Evolutionary conservation across 1,140 invertebrate genomes (phyloP).

Genomic region (Ooceraea biroi): DNA sequence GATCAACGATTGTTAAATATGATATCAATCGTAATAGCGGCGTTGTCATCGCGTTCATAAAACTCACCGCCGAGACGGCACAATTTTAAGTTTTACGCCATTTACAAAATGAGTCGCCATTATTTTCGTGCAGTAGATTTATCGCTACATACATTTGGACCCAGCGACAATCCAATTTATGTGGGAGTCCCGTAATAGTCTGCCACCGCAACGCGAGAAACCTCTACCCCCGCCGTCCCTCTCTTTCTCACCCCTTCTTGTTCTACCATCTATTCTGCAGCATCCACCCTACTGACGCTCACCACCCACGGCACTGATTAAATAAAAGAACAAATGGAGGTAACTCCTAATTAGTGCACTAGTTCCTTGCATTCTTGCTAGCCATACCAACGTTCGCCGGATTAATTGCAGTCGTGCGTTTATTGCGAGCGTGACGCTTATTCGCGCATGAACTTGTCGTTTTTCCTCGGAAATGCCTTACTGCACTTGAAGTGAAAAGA

Average conservation of each 20-base stretch:
- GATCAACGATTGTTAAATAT: conserved; percentile 36
- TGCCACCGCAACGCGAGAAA: conserved; percentile 81
- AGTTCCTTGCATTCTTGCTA: conserved; percentile 71
- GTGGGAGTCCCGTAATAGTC: conserved; percentile 83
- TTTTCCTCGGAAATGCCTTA: conserved; percentile 48
- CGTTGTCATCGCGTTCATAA: conserved; percentile 75
- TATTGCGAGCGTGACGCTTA: conserved; percentile 62
- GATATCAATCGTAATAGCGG: conserved; percentile 74
- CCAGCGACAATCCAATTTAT: conserved; percentile 83
- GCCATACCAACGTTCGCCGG: conserved; percentile 68
- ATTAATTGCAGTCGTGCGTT: conserved; percentile 73
- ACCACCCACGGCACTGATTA: conserved; percentile 77
- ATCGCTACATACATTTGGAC: conserved; percentile 83
- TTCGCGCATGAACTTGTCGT: conserved; percentile 51
- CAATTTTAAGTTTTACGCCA: conserved; percentile 84
- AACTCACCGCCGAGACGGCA: conserved; percentile 68
- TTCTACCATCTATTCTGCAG: conserved; percentile 32
- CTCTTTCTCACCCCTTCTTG: conserved; percentile 65
- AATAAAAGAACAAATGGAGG: conserved; percentile 80
- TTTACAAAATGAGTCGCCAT: conserved; percentile 85
- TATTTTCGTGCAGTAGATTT: conserved; percentile 83
- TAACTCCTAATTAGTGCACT: conserved; percentile 78
- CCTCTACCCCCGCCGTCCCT: conserved; percentile 44
- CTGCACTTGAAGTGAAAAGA: conserved; percentile 12
- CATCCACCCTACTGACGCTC: conserved; percentile 35